Conservation (phyloP, 2,113 vertebrate genomes). For the Leptosomus discolor region DNA sequence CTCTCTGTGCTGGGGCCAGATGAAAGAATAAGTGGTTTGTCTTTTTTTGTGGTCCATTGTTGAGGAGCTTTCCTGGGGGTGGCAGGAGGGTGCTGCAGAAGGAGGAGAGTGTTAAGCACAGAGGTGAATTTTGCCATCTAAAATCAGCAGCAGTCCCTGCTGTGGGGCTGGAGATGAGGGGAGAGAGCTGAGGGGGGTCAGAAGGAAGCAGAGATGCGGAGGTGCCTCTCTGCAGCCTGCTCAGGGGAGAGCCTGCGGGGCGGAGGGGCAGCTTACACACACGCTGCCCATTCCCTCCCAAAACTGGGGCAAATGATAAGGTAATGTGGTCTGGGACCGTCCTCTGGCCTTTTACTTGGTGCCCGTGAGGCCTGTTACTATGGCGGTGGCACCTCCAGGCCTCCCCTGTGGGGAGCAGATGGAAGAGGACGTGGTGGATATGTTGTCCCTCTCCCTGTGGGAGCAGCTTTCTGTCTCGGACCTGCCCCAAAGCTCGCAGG, state of each 20-base stretch:
- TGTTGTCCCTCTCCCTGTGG: fast-evolving
- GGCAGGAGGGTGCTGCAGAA: not conserved
- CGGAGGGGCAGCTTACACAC: not conserved
- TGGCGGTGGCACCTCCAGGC: not conserved
- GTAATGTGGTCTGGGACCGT: not conserved
- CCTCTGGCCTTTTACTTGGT: not conserved
- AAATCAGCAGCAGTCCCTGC: not conserved
- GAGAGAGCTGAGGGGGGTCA: not conserved
- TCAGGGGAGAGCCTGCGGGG: not conserved
- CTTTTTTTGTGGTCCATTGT: not conserved
- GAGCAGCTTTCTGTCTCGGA: not conserved
- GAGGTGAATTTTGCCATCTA: not conserved
- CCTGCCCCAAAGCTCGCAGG: not conserved
- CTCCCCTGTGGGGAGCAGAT: not conserved
- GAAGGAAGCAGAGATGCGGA: not conserved
- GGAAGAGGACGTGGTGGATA: fast-evolving
- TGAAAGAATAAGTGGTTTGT: not conserved
- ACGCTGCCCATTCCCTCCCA: not conserved
- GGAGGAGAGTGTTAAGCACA: fast-evolving
- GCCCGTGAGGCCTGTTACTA: not conserved
- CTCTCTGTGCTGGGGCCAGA: not conserved
- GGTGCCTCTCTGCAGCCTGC: not conserved
- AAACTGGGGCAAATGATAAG: not conserved
- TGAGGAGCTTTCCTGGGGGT: not conserved
- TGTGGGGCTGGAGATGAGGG: not conserved